Conservation (phyloP, 2,797 vertebrate genomes). For the Phylloscopus collybita region DNA sequence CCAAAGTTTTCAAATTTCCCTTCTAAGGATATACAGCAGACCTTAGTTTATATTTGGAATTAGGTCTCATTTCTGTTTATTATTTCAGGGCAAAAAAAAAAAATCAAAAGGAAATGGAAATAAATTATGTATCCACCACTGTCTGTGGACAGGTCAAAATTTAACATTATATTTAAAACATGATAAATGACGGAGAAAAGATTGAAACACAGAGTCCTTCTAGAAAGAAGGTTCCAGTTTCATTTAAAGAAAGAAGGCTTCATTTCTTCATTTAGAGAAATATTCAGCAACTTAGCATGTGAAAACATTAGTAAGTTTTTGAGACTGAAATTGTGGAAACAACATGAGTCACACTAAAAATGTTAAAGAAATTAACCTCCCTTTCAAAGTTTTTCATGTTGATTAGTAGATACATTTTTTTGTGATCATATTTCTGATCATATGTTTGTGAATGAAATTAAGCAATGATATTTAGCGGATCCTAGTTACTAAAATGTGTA, state of each 20-base stretch:
- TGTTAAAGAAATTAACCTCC: neutral
- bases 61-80: neutral
- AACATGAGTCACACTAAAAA: neutral
- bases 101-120: neutral
- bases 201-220: neutral
- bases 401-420: neutral
- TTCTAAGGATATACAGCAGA: neutral
- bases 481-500: neutral
- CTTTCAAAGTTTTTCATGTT: neutral
- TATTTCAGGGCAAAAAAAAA: neutral
- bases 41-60: neutral
- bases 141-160: neutral
- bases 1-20: neutral
- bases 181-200: neutral
- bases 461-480: neutral
- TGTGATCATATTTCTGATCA: neutral
- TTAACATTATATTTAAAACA: neutral
- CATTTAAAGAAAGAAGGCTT: neutral
- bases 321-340: neutral
- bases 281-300: neutral
- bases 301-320: neutral
- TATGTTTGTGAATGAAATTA: neutral
- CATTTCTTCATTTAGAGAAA: neutral
- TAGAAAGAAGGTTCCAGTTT: neutral
- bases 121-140: neutral